Conservation (phyloP, 2,888 invertebrate genomes). For the Linnaemya vulpina region DNA sequence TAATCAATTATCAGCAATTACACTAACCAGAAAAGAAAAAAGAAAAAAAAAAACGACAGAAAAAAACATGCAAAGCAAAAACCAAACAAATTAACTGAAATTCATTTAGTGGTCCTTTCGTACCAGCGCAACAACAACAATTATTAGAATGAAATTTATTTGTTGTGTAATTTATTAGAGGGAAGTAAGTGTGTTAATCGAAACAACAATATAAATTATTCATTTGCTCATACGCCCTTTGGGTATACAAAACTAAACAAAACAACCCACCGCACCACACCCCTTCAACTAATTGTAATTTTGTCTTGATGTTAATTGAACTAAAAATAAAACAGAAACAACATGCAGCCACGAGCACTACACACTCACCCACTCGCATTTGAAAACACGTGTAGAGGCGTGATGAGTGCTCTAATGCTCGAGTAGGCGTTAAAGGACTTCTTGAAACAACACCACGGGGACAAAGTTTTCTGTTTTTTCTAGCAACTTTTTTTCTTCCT, state of each 20-base stretch:
- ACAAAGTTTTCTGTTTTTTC: too few relatives aligned
- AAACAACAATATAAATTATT: slow-evolving; percentile 22
- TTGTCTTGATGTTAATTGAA: slow-evolving; percentile 10
- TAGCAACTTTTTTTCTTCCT: too few relatives aligned
- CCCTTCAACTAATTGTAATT: background rate
- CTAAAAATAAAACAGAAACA: background rate
- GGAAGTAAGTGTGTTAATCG: slow-evolving; percentile 1
- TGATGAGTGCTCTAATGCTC: background rate
- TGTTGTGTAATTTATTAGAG: slow-evolving; percentile 28
- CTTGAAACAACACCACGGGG: slow-evolving; percentile 7
- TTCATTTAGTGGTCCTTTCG: background rate
- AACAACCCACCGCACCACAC: background rate
- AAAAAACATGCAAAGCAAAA: background rate
- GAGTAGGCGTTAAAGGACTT: background rate
- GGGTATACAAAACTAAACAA: background rate
- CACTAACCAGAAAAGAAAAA: background rate
- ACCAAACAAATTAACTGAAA: background rate
- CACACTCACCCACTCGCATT: background rate
- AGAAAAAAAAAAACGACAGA: background rate
- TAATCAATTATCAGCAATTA: slow-evolving; percentile 58
- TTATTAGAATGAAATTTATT: slow-evolving; percentile 8
- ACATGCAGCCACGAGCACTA: background rate
- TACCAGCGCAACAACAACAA: background rate
- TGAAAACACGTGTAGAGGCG: background rate
- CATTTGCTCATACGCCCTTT: background rate